Evolutionary conservation across 2,113 vertebrate species (phyloP).

Genomic region (Lota lota): DNA sequence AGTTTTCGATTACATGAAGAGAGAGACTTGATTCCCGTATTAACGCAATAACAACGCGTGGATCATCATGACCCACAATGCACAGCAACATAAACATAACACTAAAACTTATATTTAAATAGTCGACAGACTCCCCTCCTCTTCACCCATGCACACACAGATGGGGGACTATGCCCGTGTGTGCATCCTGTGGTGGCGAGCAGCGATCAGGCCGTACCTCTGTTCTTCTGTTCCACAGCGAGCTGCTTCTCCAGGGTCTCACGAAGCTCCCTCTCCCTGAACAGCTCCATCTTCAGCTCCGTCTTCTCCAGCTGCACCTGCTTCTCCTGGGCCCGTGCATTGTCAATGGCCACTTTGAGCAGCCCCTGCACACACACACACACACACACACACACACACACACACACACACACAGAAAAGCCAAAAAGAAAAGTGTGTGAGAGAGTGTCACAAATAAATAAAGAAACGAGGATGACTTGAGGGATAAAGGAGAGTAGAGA

Average conservation of each 20-base stretch:
- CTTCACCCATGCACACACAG: background rate
- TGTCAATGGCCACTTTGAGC: slow-evolving; percentile 98
- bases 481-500: background rate
- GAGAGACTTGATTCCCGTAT: too few relatives aligned
- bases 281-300: slow-evolving; percentile 98
- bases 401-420: background rate
- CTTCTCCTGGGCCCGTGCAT: slow-evolving; percentile 97
- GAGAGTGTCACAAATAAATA: background rate
- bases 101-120: too few relatives aligned
- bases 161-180: too few relatives aligned
- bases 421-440: too few relatives aligned
- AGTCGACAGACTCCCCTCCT: too few relatives aligned
- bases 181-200: too few relatives aligned
- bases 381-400: slow-evolving; percentile 16
- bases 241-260: slow-evolving; percentile 98
- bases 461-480: background rate
- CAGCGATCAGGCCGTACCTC: slow-evolving; percentile 77
- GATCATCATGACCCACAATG: too few relatives aligned
- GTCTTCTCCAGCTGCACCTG: slow-evolving; percentile 99
- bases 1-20: too few relatives aligned
- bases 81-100: too few relatives aligned
- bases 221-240: slow-evolving; percentile 98
- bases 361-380: slow-evolving; percentile 80
- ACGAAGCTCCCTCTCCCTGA: slow-evolving; percentile 95
- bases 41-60: too few relatives aligned